phyloP scores from a whole-genome alignment of 2,797 vertebrate species.

The Monodelphis domestica region DNA sequence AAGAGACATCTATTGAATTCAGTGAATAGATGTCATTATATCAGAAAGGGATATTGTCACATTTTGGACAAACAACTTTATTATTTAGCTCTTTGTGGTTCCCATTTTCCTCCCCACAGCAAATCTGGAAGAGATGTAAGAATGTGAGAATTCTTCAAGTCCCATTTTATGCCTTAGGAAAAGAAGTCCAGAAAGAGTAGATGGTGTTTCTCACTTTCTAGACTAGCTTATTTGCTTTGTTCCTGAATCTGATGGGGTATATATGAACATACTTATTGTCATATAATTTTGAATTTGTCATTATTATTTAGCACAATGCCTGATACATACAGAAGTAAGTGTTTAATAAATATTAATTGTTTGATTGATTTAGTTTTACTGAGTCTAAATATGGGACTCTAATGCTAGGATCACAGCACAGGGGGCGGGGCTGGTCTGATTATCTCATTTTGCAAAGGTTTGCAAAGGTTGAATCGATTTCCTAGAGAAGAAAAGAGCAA shows the following conservation, averaged over 20 bases:
- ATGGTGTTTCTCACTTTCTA: background rate
- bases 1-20: constrained; percentile 14
- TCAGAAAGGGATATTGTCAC: background rate
- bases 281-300: background rate
- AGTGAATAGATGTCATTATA: background rate
- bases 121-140: constrained; percentile 33
- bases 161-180: constrained; percentile 19
- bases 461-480: background rate
- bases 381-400: background rate
- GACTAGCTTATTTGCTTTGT: background rate
- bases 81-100: constrained; percentile 11
- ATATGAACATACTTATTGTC: background rate
- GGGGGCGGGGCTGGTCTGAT: background rate
- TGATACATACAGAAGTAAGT: background rate
- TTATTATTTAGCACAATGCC: background rate
- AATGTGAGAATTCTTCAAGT: background rate
- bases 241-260: background rate
- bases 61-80: constrained; percentile 28
- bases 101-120: background rate
- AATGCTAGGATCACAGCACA: background rate
- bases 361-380: background rate
- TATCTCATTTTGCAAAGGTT: background rate
- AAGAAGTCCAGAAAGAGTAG: background rate
- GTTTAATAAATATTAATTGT: background rate
- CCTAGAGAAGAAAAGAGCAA: background rate